phyloP scores from a whole-genome alignment of 2,797 vertebrate genomes.

The Tadarida brasiliensis region DNA sequence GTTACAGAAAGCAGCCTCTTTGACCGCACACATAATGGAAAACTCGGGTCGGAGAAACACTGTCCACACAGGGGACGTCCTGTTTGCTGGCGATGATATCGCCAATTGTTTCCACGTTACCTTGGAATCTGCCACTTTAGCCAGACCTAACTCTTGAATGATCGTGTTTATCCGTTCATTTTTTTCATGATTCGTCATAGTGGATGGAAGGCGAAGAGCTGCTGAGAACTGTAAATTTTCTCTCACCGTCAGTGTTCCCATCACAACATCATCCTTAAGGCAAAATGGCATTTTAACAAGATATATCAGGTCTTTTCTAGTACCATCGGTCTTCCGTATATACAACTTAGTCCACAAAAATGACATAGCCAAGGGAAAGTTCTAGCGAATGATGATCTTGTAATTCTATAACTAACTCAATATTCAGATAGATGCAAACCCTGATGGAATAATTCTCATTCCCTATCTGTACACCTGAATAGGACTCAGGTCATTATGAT shows the following conservation, averaged over 20 bases:
- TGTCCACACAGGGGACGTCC: background rate
- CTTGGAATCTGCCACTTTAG: slow-evolving; percentile 95
- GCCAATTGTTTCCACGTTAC: slow-evolving; percentile 84
- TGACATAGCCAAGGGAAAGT: background rate
- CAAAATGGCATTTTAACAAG: slow-evolving; percentile 11
- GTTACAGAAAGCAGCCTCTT: background rate
- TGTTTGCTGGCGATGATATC: background rate
- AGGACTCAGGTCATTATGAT: background rate
- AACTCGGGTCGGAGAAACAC: background rate
- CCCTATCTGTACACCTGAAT: background rate
- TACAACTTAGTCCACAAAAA: background rate
- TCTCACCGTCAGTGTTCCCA: slow-evolving; percentile 96
- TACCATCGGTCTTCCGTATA: background rate
- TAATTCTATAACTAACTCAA: background rate
- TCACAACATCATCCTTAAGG: slow-evolving; percentile 95
- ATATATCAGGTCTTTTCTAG: background rate
- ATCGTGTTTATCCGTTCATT: slow-evolving; percentile 92
- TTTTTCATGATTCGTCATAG: slow-evolving; percentile 91
- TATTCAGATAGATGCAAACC: background rate
- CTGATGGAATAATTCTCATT: background rate
- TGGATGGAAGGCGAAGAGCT: slow-evolving; percentile 93
- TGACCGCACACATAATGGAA: background rate
- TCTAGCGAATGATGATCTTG: background rate
- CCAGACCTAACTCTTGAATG: slow-evolving; percentile 93
- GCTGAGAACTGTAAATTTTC: slow-evolving; percentile 98